Base-by-base conservation (phyloP, 2,888 invertebrate species). In the Drosophila infuscata region DNA sequence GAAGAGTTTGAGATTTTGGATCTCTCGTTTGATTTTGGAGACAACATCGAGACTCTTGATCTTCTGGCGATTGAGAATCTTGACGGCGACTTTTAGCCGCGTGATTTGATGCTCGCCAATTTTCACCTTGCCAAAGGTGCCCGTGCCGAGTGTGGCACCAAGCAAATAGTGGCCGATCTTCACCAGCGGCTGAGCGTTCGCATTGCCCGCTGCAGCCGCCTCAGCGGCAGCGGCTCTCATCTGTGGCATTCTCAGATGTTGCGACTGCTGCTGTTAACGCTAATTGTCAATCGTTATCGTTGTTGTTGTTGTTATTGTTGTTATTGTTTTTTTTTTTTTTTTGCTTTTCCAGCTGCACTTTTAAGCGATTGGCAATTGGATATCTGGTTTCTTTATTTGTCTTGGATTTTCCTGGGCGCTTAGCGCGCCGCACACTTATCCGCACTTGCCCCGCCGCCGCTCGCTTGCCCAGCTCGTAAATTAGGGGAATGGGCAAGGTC, bases 121-220 rank as follows among this genome's bases (percentile, higher is more conserved):
- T 95, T 99, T 99, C 3, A 99, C 99, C 95, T 99, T 99, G 67
- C 99, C 99, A 94, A 99, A 99, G 6, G 99, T 99, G 35, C 99
- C 99, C 43, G 99, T 98, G 43, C 99, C 99, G 51, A 99, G 3
- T 0, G 95, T 95, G 41, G 94, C 93, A 1, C 99, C 99, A 58
- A 99, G 94, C 62, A 98, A 97, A 93, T 99, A 99, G 94, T 99
- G 99, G 0, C 99, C 99, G 92, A 93, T 99, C 94, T 98, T 99
- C 41, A 99, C 97, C 79, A 97, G 95, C 65, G 97, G 97, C 93
- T 96, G 97, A 94, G 90, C 91, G 25, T 74, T 79, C 15, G 71
- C 75, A n/a, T 70, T 79, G 33, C 84, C 76, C 15, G 82, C 84
- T 53, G 86, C 91, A 30, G 83, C 90, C 59, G 88, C 85, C 49